These are phyloP conservation scores for Caenorhabditis auriculariae DNA, from an alignment of 2,888 invertebrate genomes.

Conservation along the genomic window DNA sequence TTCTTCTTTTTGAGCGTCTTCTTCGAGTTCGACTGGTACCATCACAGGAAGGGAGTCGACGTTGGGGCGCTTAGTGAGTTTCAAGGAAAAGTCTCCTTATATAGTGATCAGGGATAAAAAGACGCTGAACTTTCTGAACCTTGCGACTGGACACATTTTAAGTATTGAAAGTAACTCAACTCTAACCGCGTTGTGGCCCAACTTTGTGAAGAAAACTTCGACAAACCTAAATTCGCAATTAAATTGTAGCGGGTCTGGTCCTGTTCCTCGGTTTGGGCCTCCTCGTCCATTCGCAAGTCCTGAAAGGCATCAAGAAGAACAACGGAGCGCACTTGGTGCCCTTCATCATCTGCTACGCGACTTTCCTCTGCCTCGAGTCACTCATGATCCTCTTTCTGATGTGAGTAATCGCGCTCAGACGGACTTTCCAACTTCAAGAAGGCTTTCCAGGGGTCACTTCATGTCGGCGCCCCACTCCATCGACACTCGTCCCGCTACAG, in stretches of 20 bases:
- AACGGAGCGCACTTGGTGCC: slow-evolving; percentile 47
- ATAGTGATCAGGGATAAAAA: too few relatives aligned
- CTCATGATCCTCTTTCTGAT: slow-evolving; percentile 32
- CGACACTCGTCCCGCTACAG: too few relatives aligned
- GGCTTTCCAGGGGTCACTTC: not conserved
- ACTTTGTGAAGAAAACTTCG: too few relatives aligned
- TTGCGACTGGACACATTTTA: too few relatives aligned
- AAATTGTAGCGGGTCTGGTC: slow-evolving; percentile 44
- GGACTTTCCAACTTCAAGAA: not conserved
- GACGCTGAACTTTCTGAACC: too few relatives aligned
- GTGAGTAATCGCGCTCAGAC: slow-evolving; percentile 21
- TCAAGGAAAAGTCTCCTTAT: too few relatives aligned
- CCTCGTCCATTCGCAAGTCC: slow-evolving; percentile 44
- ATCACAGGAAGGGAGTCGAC: slow-evolving; percentile 52
- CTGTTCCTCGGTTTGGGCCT: slow-evolving; percentile 48
- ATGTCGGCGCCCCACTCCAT: too few relatives aligned
- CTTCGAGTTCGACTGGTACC: slow-evolving; percentile 61
- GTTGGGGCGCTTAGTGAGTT: slow-evolving; percentile 40
- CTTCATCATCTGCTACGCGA: slow-evolving; percentile 54
- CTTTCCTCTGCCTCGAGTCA: slow-evolving; percentile 44
- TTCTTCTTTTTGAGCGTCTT: slow-evolving; percentile 53
- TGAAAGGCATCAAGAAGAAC: slow-evolving; percentile 22
- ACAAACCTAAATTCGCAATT: not conserved
- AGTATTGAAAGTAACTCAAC: too few relatives aligned
- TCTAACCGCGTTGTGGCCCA: too few relatives aligned